These are phyloP conservation scores for Rhodeus uyekii DNA, from an alignment of 2,797 vertebrate species.

Conservation along the genomic window DNA sequence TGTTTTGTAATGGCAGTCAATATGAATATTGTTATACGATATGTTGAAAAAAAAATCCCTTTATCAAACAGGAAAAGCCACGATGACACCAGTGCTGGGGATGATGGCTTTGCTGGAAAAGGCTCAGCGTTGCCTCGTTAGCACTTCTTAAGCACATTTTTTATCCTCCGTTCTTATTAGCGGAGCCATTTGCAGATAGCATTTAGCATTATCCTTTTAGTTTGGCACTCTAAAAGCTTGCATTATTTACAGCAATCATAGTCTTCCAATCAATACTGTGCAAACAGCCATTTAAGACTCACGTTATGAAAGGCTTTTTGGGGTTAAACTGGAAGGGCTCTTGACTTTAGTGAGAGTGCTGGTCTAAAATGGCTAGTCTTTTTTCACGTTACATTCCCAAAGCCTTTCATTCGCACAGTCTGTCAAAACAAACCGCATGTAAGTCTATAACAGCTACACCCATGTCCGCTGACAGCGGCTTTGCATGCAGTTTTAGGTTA, in stretches of 20 bases:
- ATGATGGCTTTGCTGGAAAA: neutral
- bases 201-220: constrained; percentile 16
- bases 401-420: constrained; percentile 15
- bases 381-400: neutral
- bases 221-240: constrained; percentile 5
- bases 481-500: constrained; percentile 3
- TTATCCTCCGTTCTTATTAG: neutral
- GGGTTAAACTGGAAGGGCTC: neutral
- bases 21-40: too few species aligned
- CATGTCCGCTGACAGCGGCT: neutral
- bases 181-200: neutral
- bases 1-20: too few species aligned
- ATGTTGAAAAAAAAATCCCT: too few species aligned
- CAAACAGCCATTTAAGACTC: constrained; percentile 17
- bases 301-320: neutral
- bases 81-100: neutral
- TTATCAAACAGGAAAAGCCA: too few species aligned
- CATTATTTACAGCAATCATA: constrained; percentile 18
- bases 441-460: neutral
- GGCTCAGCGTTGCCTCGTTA: neutral
- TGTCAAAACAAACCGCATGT: constrained; percentile 37
- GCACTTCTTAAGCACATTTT: neutral
- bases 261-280: constrained; percentile 31
- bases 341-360: neutral
- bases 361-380: neutral